Evolutionary conservation across 2,797 vertebrate genomes (phyloP), one percentile per base, ranked within the genome.

Genomic region (Chelon labrosus): DNA sequence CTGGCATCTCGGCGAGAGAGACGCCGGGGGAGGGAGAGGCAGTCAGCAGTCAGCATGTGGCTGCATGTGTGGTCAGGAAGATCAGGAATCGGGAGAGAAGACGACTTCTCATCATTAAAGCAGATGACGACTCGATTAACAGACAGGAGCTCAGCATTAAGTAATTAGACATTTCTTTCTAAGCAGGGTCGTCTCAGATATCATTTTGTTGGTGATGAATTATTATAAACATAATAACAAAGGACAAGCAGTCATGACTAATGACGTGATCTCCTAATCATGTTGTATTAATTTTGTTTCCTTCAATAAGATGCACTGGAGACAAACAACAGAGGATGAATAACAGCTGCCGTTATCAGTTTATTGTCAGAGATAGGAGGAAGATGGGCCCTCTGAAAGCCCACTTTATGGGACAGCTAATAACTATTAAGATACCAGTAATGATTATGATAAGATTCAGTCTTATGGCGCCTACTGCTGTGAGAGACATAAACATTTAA

Each of bases 1-100:
- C 91, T 88, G 65, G 93, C 91, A 60, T 92, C 94, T 51, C 75
- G 65, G 73, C 93, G 89, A 37, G 79, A 81, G 89, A 38, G 79
- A 82, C 63, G 91, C 95, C 88, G 79, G 79, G 27, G 75, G 84
- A 60, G 83, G 80, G 56, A 78, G 73, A 74, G 66, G 44, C 67
- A 68, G 80, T 73, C 78, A 59, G 62, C 25, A 73, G 76, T 82
- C 84, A 69, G 86, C 79, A 85, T 84, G 85, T 79, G 75, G 84
- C 65, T 75, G 52, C 69, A 78, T 79, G 75, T 82, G 78, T 71
- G 73, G 70, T 79, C 74, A 80, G 70, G 51, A 59, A 22, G 74
- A 80, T 72, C 72, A 59, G 67, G 55, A 72, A 73, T 57, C 65
- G 52, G 75, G 59, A 53, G 65, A 39, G 59, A 83, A 69, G 38